Evolutionary conservation across 1,140 invertebrate species (phyloP), one percentile per base, ranked within the genome.

Genomic region (Meloidogyne hapla): DNA sequence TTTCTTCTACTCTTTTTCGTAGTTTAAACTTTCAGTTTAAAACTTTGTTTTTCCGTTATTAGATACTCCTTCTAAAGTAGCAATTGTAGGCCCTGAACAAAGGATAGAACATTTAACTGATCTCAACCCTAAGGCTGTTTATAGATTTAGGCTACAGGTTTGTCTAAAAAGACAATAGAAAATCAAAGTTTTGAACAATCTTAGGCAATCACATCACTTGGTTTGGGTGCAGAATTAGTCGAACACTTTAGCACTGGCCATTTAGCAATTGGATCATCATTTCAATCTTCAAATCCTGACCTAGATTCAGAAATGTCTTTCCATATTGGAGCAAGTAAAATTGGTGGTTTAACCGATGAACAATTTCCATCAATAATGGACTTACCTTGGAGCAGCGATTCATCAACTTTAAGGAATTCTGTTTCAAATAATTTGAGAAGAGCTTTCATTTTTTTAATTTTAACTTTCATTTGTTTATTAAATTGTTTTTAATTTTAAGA

Each of bases 131-230:
- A 73, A 62, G 28, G 67, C 75, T 25, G 42, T 68, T 18, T 75
- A 65, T 18, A 64, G 42, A 26, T 56, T 75, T 48, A 42, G 71
- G 2, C 21, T 75, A 25, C 42, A 69, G 25, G 65, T 70, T 38
- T 18, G 66, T 18, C 10, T 33, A 38, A 38, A n/a, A n/a, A n/a
- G n/a, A n/a, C n/a, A n/a, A 15, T 56, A 33, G 18, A 48, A 15
- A 1, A 23, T 56, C n/a, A 56, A 56, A 8, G 6, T 25, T 61
- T 26, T 10, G 1, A 26, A 63, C 18, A 18, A 66, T 5, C 15
- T 33, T 73, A 76, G 67, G 65, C 75, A 9, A 71, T 76, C 21
- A 76, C 67, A n/a, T 23, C 75, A 9, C 75, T 56, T 25, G 75
- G 75, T 23, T 25, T 76, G 40, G 75, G 75, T 10, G 48, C 67